Conservation (phyloP, 1,140 invertebrate genomes). For the Zaprionus gabonicus region DNA sequence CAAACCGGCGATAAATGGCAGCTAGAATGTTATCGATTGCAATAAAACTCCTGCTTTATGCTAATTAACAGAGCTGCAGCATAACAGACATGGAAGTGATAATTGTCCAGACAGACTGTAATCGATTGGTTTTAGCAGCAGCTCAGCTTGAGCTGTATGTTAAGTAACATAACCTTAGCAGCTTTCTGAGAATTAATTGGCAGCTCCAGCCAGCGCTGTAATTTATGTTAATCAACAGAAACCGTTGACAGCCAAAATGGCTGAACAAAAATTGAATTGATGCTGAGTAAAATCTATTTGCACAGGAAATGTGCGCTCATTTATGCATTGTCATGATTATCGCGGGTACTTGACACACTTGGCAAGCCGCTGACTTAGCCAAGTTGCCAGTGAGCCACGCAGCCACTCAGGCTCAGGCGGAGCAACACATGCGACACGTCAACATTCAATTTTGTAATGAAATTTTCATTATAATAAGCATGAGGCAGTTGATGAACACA, state of each 20-base stretch:
- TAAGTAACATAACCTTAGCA: not conserved
- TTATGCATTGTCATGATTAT: slow-evolving; percentile 1
- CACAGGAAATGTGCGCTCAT: not conserved
- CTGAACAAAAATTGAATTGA: not conserved
- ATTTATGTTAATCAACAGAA: not conserved
- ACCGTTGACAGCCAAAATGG: not conserved
- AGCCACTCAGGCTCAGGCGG: slow-evolving; percentile 23
- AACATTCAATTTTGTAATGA: slow-evolving; percentile 82
- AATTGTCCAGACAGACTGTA: not conserved
- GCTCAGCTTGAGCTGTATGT: not conserved
- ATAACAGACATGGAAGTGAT: no score
- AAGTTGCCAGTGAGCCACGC: not conserved
- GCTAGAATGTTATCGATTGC: no score
- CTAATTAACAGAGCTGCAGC: not conserved
- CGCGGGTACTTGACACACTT: not conserved
- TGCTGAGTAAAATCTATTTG: not conserved
- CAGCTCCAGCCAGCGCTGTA: not conserved
- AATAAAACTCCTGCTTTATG: not conserved
- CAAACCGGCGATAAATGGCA: no score
- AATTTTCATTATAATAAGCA: slow-evolving; percentile 78
- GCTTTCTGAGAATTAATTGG: not conserved
- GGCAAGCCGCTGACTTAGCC: no score
- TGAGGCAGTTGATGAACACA: slow-evolving; percentile 37
- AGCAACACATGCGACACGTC: slow-evolving; percentile 72
- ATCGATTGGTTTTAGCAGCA: not conserved